These are phyloP conservation scores for Phrynosoma platyrhinos DNA, from an alignment of 2,113 vertebrate genomes.

Conservation along the genomic window DNA sequence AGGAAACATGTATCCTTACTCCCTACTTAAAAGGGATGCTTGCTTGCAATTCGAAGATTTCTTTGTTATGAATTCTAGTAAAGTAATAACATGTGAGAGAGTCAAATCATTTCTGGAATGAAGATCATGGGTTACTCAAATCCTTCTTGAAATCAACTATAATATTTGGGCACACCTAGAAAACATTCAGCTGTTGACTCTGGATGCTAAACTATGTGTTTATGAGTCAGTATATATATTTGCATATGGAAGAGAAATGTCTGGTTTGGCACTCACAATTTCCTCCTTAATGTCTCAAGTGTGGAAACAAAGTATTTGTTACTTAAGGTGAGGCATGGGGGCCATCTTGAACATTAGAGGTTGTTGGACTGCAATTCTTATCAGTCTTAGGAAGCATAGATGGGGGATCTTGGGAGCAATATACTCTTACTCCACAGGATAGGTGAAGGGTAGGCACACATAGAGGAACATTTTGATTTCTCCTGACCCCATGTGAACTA, in stretches of 20 bases:
- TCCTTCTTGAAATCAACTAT: constrained; percentile 40
- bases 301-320: fast-evolving
- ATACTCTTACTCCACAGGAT: no score
- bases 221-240: background rate
- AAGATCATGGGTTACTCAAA: constrained; percentile 32
- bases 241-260: background rate
- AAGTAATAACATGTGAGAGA: constrained; percentile 52
- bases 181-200: constrained; percentile 28
- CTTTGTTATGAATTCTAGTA: constrained; percentile 56
- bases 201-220: background rate
- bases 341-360: no score
- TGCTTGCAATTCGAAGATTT: constrained; percentile 65
- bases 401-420: no score
- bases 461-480: no score
- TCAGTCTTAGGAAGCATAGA: no score
- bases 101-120: constrained; percentile 45
- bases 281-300: background rate
- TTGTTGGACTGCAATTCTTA: background rate
- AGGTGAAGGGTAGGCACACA: no score
- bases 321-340: fast-evolving
- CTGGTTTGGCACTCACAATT: background rate
- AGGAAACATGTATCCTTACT: constrained; percentile 50
- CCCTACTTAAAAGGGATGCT: constrained; percentile 55
- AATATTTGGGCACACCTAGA: constrained; percentile 36
- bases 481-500: no score